These are phyloP conservation scores for Erebia palarica DNA, from an alignment of 2,888 invertebrate species.

Conservation along the genomic window DNA sequence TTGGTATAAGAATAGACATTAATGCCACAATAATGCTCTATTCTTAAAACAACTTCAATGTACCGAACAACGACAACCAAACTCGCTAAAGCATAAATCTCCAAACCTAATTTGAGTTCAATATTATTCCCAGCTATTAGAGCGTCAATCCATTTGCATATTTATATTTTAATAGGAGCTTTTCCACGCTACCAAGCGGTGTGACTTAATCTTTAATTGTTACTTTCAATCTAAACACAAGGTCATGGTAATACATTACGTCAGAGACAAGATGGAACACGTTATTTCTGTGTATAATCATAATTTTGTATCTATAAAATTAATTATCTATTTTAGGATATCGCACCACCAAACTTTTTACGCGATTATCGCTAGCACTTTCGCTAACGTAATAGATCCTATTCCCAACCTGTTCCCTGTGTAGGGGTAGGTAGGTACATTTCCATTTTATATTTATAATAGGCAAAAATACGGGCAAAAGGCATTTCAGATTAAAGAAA, in stretches of 20 bases:
- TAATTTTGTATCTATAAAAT: constrained; percentile 21
- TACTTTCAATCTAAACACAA: constrained; percentile 39
- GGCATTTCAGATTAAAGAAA: background rate
- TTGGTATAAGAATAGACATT: too few species aligned
- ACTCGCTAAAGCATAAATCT: constrained; percentile 26
- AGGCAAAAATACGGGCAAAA: background rate
- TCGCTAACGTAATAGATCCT: background rate
- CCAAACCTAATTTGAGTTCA: constrained; percentile 30
- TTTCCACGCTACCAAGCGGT: constrained; percentile 43
- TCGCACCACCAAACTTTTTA: background rate
- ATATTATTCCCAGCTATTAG: constrained; percentile 41
- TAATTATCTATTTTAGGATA: constrained; percentile 7
- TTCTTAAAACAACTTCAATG: too few species aligned
- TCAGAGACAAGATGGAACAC: constrained; percentile 36
- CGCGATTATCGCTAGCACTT: background rate
- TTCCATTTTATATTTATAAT: background rate
- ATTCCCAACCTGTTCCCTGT: too few species aligned
- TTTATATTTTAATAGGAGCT: constrained; percentile 45
- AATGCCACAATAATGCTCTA: too few species aligned
- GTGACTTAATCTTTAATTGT: constrained; percentile 42
- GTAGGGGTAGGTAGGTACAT: background rate
- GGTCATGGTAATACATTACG: constrained; percentile 42
- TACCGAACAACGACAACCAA: background rate
- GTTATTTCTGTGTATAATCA: constrained; percentile 27
- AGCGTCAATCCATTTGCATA: constrained; percentile 45